phyloP scores from a whole-genome alignment of 2,113 vertebrate species.

The Puntigrus tetrazona region DNA sequence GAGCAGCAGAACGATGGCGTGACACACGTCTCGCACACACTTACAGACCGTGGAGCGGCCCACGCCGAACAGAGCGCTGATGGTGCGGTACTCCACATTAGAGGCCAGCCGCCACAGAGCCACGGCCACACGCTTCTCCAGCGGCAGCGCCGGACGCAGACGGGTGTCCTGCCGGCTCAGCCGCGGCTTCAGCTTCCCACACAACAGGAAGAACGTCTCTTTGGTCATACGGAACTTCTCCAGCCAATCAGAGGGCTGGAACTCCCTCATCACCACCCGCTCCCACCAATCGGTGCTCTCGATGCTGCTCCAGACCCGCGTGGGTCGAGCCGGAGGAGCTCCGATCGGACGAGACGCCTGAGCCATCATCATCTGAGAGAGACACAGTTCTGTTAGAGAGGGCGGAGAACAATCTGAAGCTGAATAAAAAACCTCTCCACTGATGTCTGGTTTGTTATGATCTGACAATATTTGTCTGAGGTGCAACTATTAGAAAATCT shows the following conservation, averaged over 20 bases:
- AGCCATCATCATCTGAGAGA: slow-evolving; percentile 70
- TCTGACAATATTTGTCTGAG: too few relatives aligned
- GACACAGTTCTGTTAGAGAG: too few relatives aligned
- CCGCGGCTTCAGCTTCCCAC: slow-evolving; percentile 73
- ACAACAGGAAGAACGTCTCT: slow-evolving; percentile 77
- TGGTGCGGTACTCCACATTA: slow-evolving; percentile 77
- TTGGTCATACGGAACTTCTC: slow-evolving; percentile 79
- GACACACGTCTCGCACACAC: slow-evolving; percentile 78
- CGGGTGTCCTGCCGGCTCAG: slow-evolving; percentile 78
- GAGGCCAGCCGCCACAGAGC: slow-evolving; percentile 79
- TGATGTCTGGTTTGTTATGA: too few relatives aligned
- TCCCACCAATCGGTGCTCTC: slow-evolving; percentile 80
- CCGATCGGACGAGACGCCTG: slow-evolving; percentile 63
- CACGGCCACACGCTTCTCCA: slow-evolving; percentile 79
- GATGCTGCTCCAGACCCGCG: slow-evolving; percentile 74
- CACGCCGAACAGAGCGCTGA: slow-evolving; percentile 75
- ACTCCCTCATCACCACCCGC: slow-evolving; percentile 76
- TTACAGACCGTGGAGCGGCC: slow-evolving; percentile 77
- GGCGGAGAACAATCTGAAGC: too few relatives aligned
- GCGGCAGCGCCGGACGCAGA: slow-evolving; percentile 74
- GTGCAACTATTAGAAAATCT: too few relatives aligned
- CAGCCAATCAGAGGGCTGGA: slow-evolving; percentile 78
- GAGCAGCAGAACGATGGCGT: slow-evolving; percentile 76
- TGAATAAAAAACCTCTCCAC: too few relatives aligned
- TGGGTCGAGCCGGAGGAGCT: slow-evolving; percentile 56